Evolutionary conservation across 2,113 vertebrate genomes (phyloP).

Genomic region (Electrona antarctica): DNA sequence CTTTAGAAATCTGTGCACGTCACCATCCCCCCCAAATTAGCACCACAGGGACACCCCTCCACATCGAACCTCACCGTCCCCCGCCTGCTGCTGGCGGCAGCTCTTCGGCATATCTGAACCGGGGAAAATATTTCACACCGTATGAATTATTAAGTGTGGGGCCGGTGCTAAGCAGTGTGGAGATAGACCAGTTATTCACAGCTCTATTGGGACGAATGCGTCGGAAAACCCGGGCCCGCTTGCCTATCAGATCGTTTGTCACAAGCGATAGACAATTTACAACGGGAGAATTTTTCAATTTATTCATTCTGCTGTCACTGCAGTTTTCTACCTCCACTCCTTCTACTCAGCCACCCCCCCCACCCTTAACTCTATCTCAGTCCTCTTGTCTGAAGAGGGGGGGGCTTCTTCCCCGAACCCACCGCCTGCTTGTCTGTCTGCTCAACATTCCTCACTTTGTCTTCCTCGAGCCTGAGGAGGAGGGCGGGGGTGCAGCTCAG

Average conservation of each 20-base stretch:
- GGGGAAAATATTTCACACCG: conserved; percentile 80
- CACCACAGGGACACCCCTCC: conserved; percentile 76
- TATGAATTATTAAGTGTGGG: conserved; percentile 81
- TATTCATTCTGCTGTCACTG: conserved; percentile 83
- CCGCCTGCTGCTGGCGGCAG: conserved; percentile 66
- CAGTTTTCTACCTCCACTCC: conserved; percentile 74
- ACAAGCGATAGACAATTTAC: conserved; percentile 82
- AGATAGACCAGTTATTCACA: conserved; percentile 81
- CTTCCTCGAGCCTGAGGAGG: conserved; percentile 22
- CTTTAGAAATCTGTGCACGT: conserved; percentile 75
- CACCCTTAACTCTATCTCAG: conserved; percentile 37
- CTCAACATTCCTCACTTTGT: conserved; percentile 45
- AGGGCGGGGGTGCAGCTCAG: conserved; percentile 31
- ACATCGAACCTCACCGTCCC: conserved; percentile 36
- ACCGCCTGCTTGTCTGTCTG: conserved; percentile 38
- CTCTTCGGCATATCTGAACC: conserved; percentile 78
- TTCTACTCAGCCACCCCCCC: conserved; percentile 52
- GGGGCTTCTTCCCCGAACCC: conserved; percentile 51
- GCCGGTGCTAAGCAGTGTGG: conserved; percentile 77
- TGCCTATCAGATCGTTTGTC: conserved; percentile 83
- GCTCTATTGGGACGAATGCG: conserved; percentile 77
- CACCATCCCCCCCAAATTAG: conserved; percentile 80
- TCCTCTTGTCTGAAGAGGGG: conserved; percentile 32
- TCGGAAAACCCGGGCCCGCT: conserved; percentile 64
- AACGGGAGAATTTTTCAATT: conserved; percentile 81